A percentile compares a stretch with the other conserved stretches of the same genome.
Conservation (phyloP, 2,888 invertebrate genomes). For the Physocephala rufipes region DNA sequence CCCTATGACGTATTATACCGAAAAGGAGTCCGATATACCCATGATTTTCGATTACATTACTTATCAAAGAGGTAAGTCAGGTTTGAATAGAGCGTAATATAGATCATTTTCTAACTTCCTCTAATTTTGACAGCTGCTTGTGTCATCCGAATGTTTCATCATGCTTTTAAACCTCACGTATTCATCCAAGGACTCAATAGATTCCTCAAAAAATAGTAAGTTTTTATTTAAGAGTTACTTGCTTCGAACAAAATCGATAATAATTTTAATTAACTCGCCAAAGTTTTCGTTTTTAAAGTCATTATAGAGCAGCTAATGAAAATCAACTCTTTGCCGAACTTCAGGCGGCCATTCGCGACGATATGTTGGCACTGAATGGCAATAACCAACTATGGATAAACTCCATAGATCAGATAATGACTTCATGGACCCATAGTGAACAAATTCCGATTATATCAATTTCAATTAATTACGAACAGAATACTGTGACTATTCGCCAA, state of each 20-base stretch:
- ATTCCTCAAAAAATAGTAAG: constrained; percentile 61
- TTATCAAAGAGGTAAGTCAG: constrained; percentile 70
- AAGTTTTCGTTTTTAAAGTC: constrained; percentile 56
- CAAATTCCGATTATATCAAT: constrained; percentile 71
- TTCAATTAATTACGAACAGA: constrained; percentile 66
- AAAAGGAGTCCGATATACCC: constrained; percentile 56
- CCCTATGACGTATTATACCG: constrained; percentile 60
- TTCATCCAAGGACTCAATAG: constrained; percentile 55
- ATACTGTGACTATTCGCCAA: constrained; percentile 70
- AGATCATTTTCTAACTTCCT: neutral
- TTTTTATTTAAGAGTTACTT: constrained; percentile 39
- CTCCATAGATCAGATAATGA: constrained; percentile 68
- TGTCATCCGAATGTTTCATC: constrained; percentile 62
- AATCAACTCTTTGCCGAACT: constrained; percentile 56
- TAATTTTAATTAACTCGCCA: constrained; percentile 56
- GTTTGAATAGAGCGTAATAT: neutral
- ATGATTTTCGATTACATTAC: constrained; percentile 71
- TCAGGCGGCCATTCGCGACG: constrained; percentile 54
- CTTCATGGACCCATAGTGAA: constrained; percentile 72
- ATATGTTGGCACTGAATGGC: constrained; percentile 32
- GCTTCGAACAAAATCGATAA: constrained; percentile 49
- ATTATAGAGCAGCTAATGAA: constrained; percentile 60
- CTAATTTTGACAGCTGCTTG: constrained; percentile 50
- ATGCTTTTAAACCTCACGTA: constrained; percentile 58
- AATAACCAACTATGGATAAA: constrained; percentile 44